Percentiles rank a stretch among this genome's conserved stretches.
These are phyloP conservation scores for Drosophila paracracens DNA, from an alignment of 2,888 invertebrate species.

Conservation along the genomic window DNA sequence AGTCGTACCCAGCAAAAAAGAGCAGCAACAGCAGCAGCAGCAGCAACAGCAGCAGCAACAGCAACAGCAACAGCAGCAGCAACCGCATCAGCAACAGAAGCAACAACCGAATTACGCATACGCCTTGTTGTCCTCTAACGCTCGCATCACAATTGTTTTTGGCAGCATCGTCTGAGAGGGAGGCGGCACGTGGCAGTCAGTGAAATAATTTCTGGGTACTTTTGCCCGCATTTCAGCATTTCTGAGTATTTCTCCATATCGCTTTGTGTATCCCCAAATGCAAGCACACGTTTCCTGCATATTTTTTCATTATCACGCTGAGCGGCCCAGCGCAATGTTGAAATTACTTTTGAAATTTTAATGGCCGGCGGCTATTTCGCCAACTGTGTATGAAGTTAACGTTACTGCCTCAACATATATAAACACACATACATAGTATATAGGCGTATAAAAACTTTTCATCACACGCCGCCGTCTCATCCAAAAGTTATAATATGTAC, in stretches of 20 bases:
- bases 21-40: constrained; percentile 1
- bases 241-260: constrained; percentile 17
- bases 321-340: constrained; percentile 47
- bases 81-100: constrained; percentile 20
- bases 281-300: constrained; percentile 37
- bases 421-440: not conserved
- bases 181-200: not conserved
- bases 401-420: not conserved
- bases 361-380: constrained; percentile 53
- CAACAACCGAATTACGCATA: constrained; percentile 64
- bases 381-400: constrained; percentile 19
- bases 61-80: constrained; percentile 10
- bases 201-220: constrained; percentile 23
- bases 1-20: constrained; percentile 10
- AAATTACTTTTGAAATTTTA: constrained; percentile 72
- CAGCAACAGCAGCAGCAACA: constrained; percentile 15
- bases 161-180: constrained; percentile 4
- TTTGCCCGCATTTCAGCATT: constrained; percentile 20
- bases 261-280: constrained; percentile 30
- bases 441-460: constrained; percentile 30
- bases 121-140: constrained; percentile 55
- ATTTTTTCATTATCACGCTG: constrained; percentile 44
- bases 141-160: constrained; percentile 43
- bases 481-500: constrained; percentile 4
- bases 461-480: constrained; percentile 19